Base-by-base conservation (phyloP, 2,888 invertebrate species). In the Eupsilia transversa region DNA sequence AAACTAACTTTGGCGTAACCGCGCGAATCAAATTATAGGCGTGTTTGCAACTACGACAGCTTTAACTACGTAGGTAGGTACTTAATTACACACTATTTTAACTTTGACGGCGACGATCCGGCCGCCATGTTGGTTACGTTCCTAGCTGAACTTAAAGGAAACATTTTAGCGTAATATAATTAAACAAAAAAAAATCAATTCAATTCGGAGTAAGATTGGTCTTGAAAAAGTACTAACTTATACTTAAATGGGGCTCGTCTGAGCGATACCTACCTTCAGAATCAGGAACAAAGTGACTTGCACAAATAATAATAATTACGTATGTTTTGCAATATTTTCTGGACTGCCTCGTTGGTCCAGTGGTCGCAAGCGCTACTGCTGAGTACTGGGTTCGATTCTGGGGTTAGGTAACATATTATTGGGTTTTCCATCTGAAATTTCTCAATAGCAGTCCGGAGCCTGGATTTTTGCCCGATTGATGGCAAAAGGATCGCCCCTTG, bases 41-140 rank as follows among this genome's bases (percentile, higher is more conserved):
- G 52, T 74, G 82, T 85, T 82, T 72, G 61, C 61, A 68, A 82
- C 77, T 69, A 81, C 66, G 71, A 67, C 70, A 67, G 12, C 65
- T 10, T 68, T 64, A 67, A 84, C 74, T 61, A 64, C 67, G 35
- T n/a, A n/a, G n/a, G n/a, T n/a, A n/a, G n/a, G n/a, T 74, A 70
- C 70, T 71, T 82, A 80, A 84, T 82, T 84, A 81, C 64, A 77
- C 35, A 67, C 59, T 77, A 82, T 84, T 82, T 73, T 73, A 73
- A 82, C 70, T 84, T 84, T 52, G 69, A 63, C 72, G 56, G 60
- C 3, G 1, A 7, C 52, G 38, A 67, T 71, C 59, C 60, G 23
- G 41, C 49, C 49, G 38, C 52, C 23, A 46, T 56, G 38, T 64
- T 64, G 46, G 72, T 67, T 30, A 54, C n/a, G 14, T 63, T 61